Evolutionary conservation across 2,888 invertebrate genomes (phyloP), one percentile per base, ranked within the genome.

Genomic region (Zele albiditarsus): DNA sequence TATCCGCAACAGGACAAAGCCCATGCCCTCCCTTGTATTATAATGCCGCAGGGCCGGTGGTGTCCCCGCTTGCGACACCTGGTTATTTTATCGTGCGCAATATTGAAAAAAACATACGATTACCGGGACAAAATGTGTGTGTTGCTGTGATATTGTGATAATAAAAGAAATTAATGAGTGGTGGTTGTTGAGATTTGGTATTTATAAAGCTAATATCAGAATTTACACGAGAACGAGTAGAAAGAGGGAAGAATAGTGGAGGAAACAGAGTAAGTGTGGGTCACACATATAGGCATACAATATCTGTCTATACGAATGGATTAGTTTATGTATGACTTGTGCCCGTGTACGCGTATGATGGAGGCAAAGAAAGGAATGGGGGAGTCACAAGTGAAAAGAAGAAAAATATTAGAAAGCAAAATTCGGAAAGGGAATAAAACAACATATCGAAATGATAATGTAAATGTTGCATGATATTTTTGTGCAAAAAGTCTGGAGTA

Each of bases 1-100:
- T 82, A 82, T 71, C 80, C 81, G 76, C 79, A 82, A 82, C 83
- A 82, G 81, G 80, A 83, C 83, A 83, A 84, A 84, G 83, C 82
- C 78, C 77, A 79, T 81, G 81, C 80, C 80, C 79, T 79, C 80
- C 80, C 80, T 81, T 79, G 79, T 81, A 82, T 23, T 53, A 53
- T 27, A 63, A 80, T 81, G 80, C 74, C 76, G 75, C 80, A 81
- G 82, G 81, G 80, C 82, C 79, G 81, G 80, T 79, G 79, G 81
- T 79, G 78, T 80, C 77, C 80, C 77, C 46, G 49, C 33, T 65
- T n/a, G 71, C 68, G 57, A 77, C 65, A 77, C 73, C 70, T 77
- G 69, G 73, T 74, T 63, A 53, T 74, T 70, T 72, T 73, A 68
- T 70, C 75, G 74, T 77, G 77, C 75, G 75, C 76, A 73, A 66